phyloP scores from a whole-genome alignment of 2,797 vertebrate species.

The Chloroceryle inda region DNA sequence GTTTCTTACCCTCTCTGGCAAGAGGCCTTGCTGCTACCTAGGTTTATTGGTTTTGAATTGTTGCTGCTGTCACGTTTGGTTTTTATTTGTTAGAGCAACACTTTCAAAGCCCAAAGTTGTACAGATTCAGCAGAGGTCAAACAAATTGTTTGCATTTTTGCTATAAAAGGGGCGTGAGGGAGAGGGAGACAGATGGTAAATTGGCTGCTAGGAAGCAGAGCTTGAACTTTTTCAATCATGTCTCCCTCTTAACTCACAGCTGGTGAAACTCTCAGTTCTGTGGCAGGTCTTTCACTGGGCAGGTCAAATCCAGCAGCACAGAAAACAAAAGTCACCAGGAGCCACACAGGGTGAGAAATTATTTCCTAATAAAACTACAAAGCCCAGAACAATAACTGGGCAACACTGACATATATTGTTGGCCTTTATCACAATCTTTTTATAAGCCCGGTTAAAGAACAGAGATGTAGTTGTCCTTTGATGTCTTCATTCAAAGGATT shows the following conservation, averaged over 20 bases:
- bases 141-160: slow-evolving; percentile 76
- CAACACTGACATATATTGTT: slow-evolving; percentile 79
- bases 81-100: slow-evolving; percentile 44
- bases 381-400: slow-evolving; percentile 79
- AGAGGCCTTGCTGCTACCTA: not conserved
- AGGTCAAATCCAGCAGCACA: slow-evolving; percentile 74
- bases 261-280: slow-evolving; percentile 47
- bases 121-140: slow-evolving; percentile 70
- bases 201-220: slow-evolving; percentile 60
- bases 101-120: slow-evolving; percentile 44
- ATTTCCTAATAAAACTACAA: slow-evolving; percentile 85
- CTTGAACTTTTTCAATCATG: slow-evolving; percentile 70
- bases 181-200: slow-evolving; percentile 72
- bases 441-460: slow-evolving; percentile 82
- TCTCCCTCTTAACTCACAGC: slow-evolving; percentile 72
- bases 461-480: slow-evolving; percentile 77
- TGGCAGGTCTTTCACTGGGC: slow-evolving; percentile 61
- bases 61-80: slow-evolving; percentile 19
- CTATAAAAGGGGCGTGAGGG: slow-evolving; percentile 41
- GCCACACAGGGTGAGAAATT: slow-evolving; percentile 73
- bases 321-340: slow-evolving; percentile 76
- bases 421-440: slow-evolving; percentile 83
- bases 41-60: slow-evolving; percentile 33
- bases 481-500: slow-evolving; percentile 80
- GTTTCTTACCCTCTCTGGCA: not conserved